Evolutionary conservation across 2,888 invertebrate species (phyloP).

Genomic region (Platycheirus rosarum): DNA sequence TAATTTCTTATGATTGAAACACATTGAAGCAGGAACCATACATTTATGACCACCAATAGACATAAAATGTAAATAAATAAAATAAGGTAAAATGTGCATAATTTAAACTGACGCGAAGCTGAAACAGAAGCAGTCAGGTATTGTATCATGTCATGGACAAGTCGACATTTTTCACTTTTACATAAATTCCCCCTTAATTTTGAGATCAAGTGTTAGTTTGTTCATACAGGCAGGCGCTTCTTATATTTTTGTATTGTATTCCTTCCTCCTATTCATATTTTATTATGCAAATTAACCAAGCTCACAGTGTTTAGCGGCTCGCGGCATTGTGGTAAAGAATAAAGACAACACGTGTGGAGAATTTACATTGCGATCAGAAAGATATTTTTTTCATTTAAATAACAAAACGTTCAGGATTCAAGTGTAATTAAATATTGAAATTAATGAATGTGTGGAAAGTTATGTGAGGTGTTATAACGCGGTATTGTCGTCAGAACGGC

Average conservation of each 20-base stretch:
- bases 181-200: no score
- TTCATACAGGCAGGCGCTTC: conserved; percentile 6
- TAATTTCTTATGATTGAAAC: no score
- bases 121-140: no score
- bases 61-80: no score
- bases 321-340: conserved; percentile 27
- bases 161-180: no score
- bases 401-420: conserved; percentile 48
- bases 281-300: conserved; percentile 49
- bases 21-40: no score
- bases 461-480: conserved; percentile 7
- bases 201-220: no score
- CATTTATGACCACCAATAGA: no score
- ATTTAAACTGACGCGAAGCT: no score
- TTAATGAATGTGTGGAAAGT: conserved; percentile 46
- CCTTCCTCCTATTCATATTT: conserved; percentile 20
- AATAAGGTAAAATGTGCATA: no score
- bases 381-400: conserved; percentile 35
- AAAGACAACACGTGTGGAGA: conserved; percentile 14
- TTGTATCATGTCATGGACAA: no score
- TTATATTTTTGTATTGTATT: conserved; percentile 9
- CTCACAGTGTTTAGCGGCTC: conserved; percentile 23
- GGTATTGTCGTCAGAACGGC: background rate
- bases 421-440: conserved; percentile 54
- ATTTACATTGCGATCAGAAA: background rate